Base-by-base conservation (phyloP, 2,888 invertebrate genomes). In the Hirtodrosophila cameraria region DNA sequence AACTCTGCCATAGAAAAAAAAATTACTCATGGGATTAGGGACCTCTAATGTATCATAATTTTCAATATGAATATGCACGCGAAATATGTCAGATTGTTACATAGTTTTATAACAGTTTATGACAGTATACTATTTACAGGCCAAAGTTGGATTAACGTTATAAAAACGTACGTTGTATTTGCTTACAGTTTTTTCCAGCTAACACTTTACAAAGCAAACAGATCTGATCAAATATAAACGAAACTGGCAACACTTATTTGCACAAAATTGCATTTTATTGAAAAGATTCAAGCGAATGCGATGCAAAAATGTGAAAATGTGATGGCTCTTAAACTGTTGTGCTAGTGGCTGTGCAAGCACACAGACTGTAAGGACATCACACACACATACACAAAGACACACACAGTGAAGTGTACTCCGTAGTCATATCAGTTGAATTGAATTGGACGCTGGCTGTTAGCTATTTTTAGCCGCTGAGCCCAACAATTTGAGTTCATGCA, bases 401-500 rank as follows among this genome's bases (percentile, higher is more conserved):
- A 25, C 18, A 23, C 18, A 50, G 27, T 15, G 11, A 45, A 12
- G 30, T 46, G 33, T 45, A 23, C 28, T 2, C 25, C 11, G 48
- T 30, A 42, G 58, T 48, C 54, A 60, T 59, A 50, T 58, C 72
- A 61, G 79, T 63, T 63, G 63, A 75, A 55, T 54, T 58, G 78
- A 58, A 43, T 41, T 49, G 7, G 31, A 13, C 33, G 25, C n/a
- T 38, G 54, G 54, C 30, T 31, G 45, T 35, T 23, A 35, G 18
- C 75, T 85, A 75, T 71, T 75, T 82, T 65, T 46, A 79, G 86
- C 11, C 41, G 25, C 42, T 45, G 55, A n/a, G n/a, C 38, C 12
- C 15, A 20, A 20, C 18, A 30, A 36, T 42, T 38, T 41, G 36
- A 65, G 45, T 23, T 43, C 53, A 63, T 59, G 55, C 55, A 68